Conservation (phyloP, 2,113 vertebrate species). For the Myotis davidii region DNA sequence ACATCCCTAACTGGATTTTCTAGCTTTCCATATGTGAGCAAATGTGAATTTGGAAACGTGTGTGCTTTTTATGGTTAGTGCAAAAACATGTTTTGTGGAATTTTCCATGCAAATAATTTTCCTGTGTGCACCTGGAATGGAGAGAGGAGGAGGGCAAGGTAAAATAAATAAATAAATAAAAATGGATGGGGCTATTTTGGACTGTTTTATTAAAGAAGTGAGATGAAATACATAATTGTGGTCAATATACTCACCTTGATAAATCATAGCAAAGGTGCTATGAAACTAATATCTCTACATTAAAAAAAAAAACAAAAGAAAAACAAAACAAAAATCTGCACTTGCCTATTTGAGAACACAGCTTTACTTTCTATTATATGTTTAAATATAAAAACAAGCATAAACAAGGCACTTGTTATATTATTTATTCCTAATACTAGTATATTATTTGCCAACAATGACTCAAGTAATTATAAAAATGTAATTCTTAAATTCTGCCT, state of each 20-base stretch:
- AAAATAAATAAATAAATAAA: not conserved
- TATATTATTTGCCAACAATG: not conserved
- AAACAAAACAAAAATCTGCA: not conserved
- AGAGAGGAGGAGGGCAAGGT: not conserved
- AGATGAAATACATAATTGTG: not conserved
- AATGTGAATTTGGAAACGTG: not conserved
- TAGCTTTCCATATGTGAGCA: not conserved
- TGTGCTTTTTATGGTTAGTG: not conserved
- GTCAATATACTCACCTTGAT: not conserved
- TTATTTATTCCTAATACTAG: not conserved
- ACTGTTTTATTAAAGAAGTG: conserved; percentile 13
- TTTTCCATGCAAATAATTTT: not conserved
- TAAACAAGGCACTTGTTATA: not conserved
- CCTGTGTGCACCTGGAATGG: not conserved
- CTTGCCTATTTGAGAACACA: not conserved
- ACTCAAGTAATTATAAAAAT: not conserved
- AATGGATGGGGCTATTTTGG: not conserved
- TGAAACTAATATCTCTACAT: not conserved
- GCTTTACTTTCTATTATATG: not conserved
- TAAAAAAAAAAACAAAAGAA: not conserved
- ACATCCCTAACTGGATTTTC: not conserved
- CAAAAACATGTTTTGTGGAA: not conserved
- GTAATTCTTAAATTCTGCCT: not conserved
- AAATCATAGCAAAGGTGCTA: not conserved
- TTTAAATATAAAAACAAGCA: not conserved